Evolutionary conservation across 2,888 invertebrate species (phyloP).

Genomic region (Ornithoptera priamus): DNA sequence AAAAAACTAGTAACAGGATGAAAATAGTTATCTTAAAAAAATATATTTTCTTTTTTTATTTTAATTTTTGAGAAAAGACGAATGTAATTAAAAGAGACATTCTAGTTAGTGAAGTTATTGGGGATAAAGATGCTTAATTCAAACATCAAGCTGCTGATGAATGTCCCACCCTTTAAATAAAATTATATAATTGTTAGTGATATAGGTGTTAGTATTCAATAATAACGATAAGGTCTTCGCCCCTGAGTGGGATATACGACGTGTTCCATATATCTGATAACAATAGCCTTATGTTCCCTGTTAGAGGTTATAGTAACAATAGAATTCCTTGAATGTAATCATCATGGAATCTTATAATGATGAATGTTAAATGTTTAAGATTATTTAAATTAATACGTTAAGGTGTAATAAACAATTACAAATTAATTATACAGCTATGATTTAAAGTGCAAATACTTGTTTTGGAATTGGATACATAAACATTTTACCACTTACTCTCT

Average conservation of each 20-base stretch:
- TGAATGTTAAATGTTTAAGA: constrained; percentile 3
- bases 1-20: too few relatives aligned
- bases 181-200: too few relatives aligned
- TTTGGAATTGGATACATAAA: background rate
- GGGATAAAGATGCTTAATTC: too few relatives aligned
- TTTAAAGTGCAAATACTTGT: background rate
- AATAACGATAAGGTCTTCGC: background rate
- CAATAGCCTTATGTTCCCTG: constrained; percentile 7
- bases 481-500: background rate
- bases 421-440: background rate
- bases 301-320: constrained; percentile 4
- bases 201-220: background rate
- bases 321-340: background rate
- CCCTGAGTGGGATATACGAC: background rate
- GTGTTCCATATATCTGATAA: background rate
- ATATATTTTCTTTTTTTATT: too few relatives aligned
- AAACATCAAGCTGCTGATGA: too few relatives aligned
- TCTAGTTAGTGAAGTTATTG: too few relatives aligned
- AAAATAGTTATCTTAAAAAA: too few relatives aligned
- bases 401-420: background rate
- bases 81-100: too few relatives aligned
- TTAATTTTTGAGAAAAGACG: too few relatives aligned
- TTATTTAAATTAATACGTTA: background rate
- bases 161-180: too few relatives aligned
- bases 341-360: background rate